Evolutionary conservation across 2,888 invertebrate genomes (phyloP), one percentile per base, ranked within the genome.

Genomic region (Abrostola triplasia): DNA sequence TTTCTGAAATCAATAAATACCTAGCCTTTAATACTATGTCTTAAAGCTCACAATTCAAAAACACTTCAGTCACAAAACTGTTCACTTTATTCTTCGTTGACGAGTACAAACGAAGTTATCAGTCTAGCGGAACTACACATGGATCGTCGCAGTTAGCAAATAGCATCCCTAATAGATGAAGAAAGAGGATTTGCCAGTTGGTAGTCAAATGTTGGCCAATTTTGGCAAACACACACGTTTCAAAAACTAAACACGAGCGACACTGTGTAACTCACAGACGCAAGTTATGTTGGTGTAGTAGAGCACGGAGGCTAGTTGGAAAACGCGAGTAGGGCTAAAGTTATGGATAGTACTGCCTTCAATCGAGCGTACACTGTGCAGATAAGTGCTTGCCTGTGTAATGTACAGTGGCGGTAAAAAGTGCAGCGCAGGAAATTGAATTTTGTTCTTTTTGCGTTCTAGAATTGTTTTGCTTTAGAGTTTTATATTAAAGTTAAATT

Each of bases 351-450:
- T 80, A 80, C 77, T 82, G 77, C 79, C 86, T 87, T 88, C 90
- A 91, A 92, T 92, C 88, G 90, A 88, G 84, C 90, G 88, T 86
- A 84, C 84, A 81, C 79, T 84, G 77, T 82, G 82, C 82, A 83
- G 85, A 84, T 86, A 88, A 89, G 86, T 88, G 84, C 77, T 81
- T 78, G 81, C 77, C 76, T 80, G 67, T 68, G 64, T 64, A 60
- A 66, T 60, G 87, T 88, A 91, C 83, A 68, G 82, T 77, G 63
- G 53, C 36, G 54, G 35, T 49, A 69, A 86, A 80, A 86, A 84
- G 68, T 69, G 51, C 37, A 55, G 37, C 50, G 62, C 55, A 58
- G 70, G 62, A 70, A 75, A 73, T 73, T 73, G 61, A 72, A 79
- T 74, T 71, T 66, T 59, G 67, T 65, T 75, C 75, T 72, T 71